These are phyloP conservation scores for Pogonomyrmex barbatus DNA, from an alignment of 1,140 invertebrate genomes.

Conservation along the genomic window DNA sequence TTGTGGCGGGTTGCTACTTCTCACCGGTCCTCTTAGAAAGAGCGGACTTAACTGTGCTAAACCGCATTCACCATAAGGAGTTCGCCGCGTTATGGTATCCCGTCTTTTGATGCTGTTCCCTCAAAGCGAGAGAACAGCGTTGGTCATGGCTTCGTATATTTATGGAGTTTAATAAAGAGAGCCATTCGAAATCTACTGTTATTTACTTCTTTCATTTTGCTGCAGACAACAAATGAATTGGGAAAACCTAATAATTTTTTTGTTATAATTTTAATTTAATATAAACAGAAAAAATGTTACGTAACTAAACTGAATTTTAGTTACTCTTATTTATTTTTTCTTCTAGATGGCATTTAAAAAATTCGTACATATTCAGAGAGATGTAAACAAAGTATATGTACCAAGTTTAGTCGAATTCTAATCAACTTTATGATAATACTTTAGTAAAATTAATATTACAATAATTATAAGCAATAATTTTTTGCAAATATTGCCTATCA, in stretches of 20 bases:
- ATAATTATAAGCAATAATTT: neutral
- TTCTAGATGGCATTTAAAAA: neutral
- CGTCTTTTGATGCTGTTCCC: constrained; percentile 21
- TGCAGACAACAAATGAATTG: neutral
- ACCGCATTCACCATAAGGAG: constrained; percentile 53
- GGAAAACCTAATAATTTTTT: neutral
- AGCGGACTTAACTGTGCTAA: constrained; percentile 49
- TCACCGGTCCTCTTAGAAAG: constrained; percentile 44
- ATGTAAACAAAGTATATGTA: neutral
- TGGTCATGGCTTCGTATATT: neutral
- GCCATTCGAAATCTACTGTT: neutral
- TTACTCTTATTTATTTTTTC: neutral
- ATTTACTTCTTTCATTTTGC: neutral
- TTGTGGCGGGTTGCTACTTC: constrained; percentile 49
- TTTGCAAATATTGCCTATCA: neutral
- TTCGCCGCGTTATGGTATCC: constrained; percentile 30
- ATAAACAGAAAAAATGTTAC: neutral
- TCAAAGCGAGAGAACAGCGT: neutral
- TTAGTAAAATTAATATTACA: neutral
- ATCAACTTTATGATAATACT: neutral
- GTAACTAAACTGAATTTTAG: neutral
- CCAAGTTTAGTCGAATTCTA: neutral
- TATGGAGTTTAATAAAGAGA: neutral
- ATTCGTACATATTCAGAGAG: neutral
- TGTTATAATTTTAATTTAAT: neutral